Conservation (phyloP, 2,888 invertebrate genomes). For the Chirona hameri region DNA sequence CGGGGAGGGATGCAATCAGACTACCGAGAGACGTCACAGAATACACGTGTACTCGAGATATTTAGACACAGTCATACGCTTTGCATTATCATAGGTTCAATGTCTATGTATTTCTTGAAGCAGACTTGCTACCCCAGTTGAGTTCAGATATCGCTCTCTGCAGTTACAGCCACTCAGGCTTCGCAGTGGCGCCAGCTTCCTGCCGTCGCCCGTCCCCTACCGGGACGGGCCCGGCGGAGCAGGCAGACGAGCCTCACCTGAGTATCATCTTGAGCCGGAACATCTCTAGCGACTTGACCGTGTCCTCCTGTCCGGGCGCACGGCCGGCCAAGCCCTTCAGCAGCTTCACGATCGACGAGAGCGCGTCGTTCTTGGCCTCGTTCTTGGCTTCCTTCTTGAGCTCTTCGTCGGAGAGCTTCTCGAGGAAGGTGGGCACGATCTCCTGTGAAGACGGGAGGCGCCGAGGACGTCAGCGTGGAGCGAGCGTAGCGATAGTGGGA, state of each 20-base stretch:
- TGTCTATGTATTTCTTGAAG: no score
- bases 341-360: slow-evolving; percentile 89
- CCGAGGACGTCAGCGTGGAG: no score
- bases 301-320: slow-evolving; percentile 77
- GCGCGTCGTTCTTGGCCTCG: slow-evolving; percentile 92
- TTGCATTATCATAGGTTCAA: no score
- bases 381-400: slow-evolving; percentile 91
- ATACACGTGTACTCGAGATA: no score
- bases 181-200: no score
- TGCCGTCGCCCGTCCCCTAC: no score
- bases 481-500: slow-evolving; percentile 48
- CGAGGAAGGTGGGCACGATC: slow-evolving; percentile 82
- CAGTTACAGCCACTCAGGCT: no score
- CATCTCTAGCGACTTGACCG: slow-evolving; percentile 78
- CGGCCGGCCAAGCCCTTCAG: slow-evolving; percentile 83
- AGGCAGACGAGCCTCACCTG: slow-evolving; percentile 44
- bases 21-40: no score
- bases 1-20: no score
- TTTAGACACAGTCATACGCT: no score
- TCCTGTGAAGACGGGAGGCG: slow-evolving; percentile 58
- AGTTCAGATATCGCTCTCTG: no score
- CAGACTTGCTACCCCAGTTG: no score
- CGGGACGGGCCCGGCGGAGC: not conserved
- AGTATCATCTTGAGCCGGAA: slow-evolving; percentile 95
- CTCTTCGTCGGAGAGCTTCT: slow-evolving; percentile 91